Conservation (phyloP, 2,797 vertebrate genomes). For the Eptatretus atami region DNA sequence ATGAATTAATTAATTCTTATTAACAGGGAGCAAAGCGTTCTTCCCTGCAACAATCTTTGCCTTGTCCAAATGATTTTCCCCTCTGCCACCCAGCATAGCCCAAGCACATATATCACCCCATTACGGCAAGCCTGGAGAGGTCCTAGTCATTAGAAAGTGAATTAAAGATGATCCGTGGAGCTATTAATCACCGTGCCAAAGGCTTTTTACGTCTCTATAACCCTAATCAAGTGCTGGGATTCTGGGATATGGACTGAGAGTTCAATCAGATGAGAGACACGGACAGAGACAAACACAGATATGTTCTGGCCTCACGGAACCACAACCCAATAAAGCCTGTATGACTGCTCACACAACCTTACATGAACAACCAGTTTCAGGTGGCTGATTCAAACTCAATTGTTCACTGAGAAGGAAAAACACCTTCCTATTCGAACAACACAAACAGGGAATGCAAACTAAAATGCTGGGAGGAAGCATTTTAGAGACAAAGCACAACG, state of each 20-base stretch:
- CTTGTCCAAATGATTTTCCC: conserved; percentile 93
- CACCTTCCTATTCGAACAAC: too few species aligned
- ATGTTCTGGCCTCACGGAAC: too few species aligned
- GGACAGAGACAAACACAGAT: too few species aligned
- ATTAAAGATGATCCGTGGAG: conserved; percentile 99
- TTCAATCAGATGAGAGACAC: too few species aligned
- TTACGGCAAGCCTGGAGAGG: conserved; percentile 82
- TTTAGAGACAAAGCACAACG: too few species aligned
- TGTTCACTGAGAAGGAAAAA: too few species aligned
- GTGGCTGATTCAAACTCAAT: too few species aligned
- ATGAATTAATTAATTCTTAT: conserved; percentile 78
- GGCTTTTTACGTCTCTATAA: conserved; percentile 95
- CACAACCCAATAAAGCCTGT: too few species aligned
- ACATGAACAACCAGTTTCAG: too few species aligned
- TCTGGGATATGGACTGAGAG: conserved; percentile 9
- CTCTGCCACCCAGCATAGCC: conserved; percentile 95
- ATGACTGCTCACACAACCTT: too few species aligned
- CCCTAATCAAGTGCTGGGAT: conserved; percentile 59
- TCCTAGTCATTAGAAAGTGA: conserved; percentile 99
- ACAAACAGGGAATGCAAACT: too few species aligned
- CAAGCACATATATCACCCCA: conserved; percentile 93
- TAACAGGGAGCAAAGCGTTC: conserved; percentile 56
- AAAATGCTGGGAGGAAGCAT: too few species aligned
- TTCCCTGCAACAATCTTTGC: conserved; percentile 69
- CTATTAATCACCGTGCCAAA: conserved; percentile 99